Evolutionary conservation across 2,113 vertebrate species (phyloP).

Genomic region (Hoplias malabaricus): DNA sequence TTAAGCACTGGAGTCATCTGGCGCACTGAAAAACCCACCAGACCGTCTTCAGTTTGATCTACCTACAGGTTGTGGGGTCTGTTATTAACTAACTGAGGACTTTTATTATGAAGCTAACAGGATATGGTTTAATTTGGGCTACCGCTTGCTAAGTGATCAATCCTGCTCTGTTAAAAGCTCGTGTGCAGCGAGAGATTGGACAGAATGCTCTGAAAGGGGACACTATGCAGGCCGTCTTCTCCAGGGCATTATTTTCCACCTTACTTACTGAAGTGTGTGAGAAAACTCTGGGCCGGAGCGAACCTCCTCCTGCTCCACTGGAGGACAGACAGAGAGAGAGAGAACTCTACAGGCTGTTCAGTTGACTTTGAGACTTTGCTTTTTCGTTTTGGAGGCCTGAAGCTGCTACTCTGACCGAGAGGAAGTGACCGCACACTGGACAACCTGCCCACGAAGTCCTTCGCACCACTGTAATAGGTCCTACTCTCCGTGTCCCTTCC

Average conservation of each 20-base stretch:
- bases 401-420: slow-evolving; percentile 52
- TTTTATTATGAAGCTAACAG: neutral
- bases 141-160: neutral
- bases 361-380: neutral
- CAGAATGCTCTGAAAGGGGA: slow-evolving; percentile 33
- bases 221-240: slow-evolving; percentile 24
- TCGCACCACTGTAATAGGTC: neutral
- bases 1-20: too few species aligned
- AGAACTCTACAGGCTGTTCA: neutral
- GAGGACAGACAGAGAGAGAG: too few species aligned
- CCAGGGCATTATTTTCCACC: slow-evolving; percentile 59
- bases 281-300: neutral
- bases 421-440: slow-evolving; percentile 55
- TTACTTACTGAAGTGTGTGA: slow-evolving; percentile 32
- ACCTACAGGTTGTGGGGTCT: too few species aligned
- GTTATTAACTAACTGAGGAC: too few species aligned
- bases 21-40: neutral
- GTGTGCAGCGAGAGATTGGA: slow-evolving; percentile 20
- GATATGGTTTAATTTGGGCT: neutral
- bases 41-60: neutral
- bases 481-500: neutral
- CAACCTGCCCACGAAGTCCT: neutral
- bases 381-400: neutral
- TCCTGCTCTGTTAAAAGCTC: neutral
- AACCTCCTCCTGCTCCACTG: neutral